Evolutionary conservation across 2,113 vertebrate species (phyloP).

Genomic region (Ictalurus furcatus): DNA sequence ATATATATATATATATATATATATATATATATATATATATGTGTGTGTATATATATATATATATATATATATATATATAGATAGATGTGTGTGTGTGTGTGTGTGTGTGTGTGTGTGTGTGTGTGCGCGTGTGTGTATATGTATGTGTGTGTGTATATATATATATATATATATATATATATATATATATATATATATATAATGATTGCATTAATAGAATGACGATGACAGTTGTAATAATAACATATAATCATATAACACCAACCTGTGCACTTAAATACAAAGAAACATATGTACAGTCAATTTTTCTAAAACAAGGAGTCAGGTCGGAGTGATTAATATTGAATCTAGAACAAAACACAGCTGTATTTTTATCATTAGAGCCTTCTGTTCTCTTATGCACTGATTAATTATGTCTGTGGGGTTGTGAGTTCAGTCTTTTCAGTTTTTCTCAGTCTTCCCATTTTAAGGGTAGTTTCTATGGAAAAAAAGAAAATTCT

Average conservation of each 20-base stretch:
- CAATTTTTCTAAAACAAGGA: background rate
- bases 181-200: no score
- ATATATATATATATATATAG: no score
- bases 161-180: no score
- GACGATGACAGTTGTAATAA: background rate
- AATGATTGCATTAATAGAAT: background rate
- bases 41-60: no score
- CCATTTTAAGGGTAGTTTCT: background rate
- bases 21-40: no score
- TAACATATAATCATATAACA: conserved; percentile 12
- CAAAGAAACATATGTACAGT: background rate
- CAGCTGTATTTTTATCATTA: background rate
- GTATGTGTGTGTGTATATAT: no score
- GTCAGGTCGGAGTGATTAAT: background rate
- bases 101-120: no score
- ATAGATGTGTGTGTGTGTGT: no score
- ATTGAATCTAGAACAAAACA: background rate
- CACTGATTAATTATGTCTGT: conserved; percentile 14
- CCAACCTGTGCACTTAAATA: conserved; percentile 21
- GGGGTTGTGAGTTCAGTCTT: background rate
- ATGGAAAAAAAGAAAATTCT: background rate
- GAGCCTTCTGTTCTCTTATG: background rate
- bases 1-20: no score
- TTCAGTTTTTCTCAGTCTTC: background rate
- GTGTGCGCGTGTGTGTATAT: no score